Evolutionary conservation across 2,888 invertebrate species (phyloP).

Genomic region (Zele albiditarsus): DNA sequence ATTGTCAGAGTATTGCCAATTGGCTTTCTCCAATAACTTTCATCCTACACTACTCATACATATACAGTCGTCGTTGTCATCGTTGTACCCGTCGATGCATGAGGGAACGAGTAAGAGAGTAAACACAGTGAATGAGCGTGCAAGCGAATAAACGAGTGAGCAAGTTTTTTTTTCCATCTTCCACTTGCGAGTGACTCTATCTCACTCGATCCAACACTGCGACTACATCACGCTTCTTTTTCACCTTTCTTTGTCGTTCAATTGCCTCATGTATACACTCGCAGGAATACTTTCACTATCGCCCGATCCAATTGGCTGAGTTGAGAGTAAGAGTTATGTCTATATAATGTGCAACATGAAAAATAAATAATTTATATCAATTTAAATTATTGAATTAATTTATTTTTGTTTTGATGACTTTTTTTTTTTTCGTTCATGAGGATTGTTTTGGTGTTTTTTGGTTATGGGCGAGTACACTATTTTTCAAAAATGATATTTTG

Average conservation of each 20-base stretch:
- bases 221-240: conserved; percentile 57
- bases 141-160: not conserved
- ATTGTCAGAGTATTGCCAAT: conserved; percentile 59
- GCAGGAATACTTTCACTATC: conserved; percentile 68
- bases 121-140: not conserved
- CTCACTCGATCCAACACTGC: conserved; percentile 2
- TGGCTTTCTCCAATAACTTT: conserved; percentile 73
- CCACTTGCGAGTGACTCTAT: not conserved
- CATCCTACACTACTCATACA: conserved; percentile 59
- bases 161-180: not conserved
- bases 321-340: conserved; percentile 50
- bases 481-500: too few species aligned
- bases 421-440: not conserved
- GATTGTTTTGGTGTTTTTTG: too few species aligned
- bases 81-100: not conserved
- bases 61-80: not conserved
- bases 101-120: not conserved
- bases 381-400: not conserved
- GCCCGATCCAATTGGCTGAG: conserved; percentile 60
- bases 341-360: conserved; percentile 5
- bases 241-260: conserved; percentile 65
- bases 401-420: not conserved
- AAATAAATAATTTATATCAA: not conserved
- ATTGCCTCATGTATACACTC: conserved; percentile 57
- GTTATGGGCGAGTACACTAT: too few species aligned